Conservation (phyloP, 2,888 invertebrate genomes). For the Drosophila nr. fundita region DNA sequence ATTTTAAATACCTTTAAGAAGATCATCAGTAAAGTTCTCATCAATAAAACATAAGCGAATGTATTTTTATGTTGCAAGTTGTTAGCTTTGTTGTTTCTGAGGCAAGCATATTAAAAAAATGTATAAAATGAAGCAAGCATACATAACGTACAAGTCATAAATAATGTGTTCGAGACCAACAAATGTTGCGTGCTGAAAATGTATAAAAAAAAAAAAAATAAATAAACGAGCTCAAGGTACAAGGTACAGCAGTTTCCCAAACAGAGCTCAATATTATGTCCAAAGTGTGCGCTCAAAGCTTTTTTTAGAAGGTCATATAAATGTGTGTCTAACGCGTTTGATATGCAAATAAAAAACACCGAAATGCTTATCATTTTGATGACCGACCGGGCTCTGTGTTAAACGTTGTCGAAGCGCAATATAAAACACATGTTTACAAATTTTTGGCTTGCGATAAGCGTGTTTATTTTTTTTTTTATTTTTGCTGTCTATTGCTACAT, state of each 20-base stretch:
- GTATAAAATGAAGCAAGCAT: conserved; percentile 7
- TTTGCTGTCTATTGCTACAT: conserved; percentile 35
- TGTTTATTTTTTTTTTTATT: conserved; percentile 3
- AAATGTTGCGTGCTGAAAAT: conserved; percentile 61
- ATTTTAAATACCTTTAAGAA: conserved; percentile 21
- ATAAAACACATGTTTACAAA: conserved; percentile 36
- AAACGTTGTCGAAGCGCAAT: conserved; percentile 43
- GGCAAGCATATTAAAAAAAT: conserved; percentile 37
- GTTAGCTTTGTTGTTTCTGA: conserved; percentile 28
- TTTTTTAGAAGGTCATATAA: conserved; percentile 37
- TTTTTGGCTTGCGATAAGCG: conserved; percentile 25
- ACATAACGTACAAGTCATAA: conserved; percentile 58
- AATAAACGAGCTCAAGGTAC: conserved; percentile 50
- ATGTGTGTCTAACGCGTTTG: conserved; percentile 62
- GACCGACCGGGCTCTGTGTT: conserved; percentile 33
- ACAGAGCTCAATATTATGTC: conserved; percentile 54
- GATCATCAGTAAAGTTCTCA: conserved; percentile 41
- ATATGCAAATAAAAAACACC: conserved; percentile 64
- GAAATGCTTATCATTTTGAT: conserved; percentile 49
- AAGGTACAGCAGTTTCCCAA: conserved; percentile 31
- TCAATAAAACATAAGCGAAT: conserved; percentile 58
- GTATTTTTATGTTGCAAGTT: conserved; percentile 44
- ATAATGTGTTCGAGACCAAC: conserved; percentile 63
- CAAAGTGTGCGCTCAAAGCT: conserved; percentile 31
- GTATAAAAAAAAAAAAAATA: conserved; percentile 14